Evolutionary conservation across 2,888 invertebrate genomes (phyloP).

Genomic region (Tinea trinotella): DNA sequence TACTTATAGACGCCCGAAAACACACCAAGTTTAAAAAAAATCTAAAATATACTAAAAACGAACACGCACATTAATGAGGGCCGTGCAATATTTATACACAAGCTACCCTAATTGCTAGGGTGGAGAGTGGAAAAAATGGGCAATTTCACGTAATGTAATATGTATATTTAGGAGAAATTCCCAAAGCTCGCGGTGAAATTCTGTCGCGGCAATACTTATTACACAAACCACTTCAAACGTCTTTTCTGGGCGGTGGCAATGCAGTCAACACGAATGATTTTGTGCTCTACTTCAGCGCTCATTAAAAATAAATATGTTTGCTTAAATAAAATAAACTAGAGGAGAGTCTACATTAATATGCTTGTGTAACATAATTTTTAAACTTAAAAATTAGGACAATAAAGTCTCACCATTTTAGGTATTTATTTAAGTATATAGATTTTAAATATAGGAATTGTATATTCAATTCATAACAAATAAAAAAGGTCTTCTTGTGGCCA

Average conservation of each 20-base stretch:
- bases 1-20: constrained; percentile 48
- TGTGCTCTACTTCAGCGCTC: constrained; percentile 40
- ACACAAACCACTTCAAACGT: constrained; percentile 64
- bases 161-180: constrained; percentile 69
- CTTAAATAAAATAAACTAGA: too few species aligned
- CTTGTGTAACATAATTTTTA: too few species aligned
- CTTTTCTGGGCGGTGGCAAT: constrained; percentile 40
- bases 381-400: too few species aligned
- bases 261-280: constrained; percentile 29
- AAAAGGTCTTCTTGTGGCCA: too few species aligned
- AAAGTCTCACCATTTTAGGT: too few species aligned
- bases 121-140: constrained; percentile 74
- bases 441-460: too few species aligned
- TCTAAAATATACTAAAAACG: constrained; percentile 47
- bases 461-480: too few species aligned
- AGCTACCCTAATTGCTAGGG: constrained; percentile 72
- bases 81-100: constrained; percentile 72
- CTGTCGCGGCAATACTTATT: constrained; percentile 65
- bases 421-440: too few species aligned
- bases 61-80: constrained; percentile 69
- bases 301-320: too few species aligned
- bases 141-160: constrained; percentile 73
- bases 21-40: constrained; percentile 60
- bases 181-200: constrained; percentile 52
- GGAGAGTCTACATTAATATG: too few species aligned